Evolutionary conservation across 2,797 vertebrate genomes (phyloP), one percentile per base, ranked within the genome.

Genomic region (Xenops minutus): DNA sequence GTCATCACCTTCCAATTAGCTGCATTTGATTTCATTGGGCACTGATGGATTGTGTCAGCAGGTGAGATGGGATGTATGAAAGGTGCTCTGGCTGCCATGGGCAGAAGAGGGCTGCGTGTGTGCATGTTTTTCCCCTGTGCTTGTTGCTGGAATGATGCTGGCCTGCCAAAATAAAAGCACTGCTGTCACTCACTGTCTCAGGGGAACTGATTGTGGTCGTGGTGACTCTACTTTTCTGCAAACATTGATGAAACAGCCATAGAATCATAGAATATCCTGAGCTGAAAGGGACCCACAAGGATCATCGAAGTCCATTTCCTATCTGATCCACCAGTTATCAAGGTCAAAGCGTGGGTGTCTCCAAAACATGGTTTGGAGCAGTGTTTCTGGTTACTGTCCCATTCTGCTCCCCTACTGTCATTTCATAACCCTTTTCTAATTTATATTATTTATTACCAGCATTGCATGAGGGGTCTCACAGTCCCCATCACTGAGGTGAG

Each of bases 1-100:
- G 97, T 98, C 98, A 98, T 98, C 98, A 90, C 97, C 80, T 98
- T 93, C 97, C 98, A 98, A 98, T 98, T 98, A 98, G 92, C 93
- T 93, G 89, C 89, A 95, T 97, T 98, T 98, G 98, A 97, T 98
- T 97, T 97, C 71, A 89, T 97, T 97, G 97, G 97, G 96, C 17
- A 95, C 97, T 98, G 98, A 98, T 94, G 95, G 98, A 86, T 97
- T 79, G 77, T 93, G 95, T 97, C 97, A 97, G 97, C 98, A 98
- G 98, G 94, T 97, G 96, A 98, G 95, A 95, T 95, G 94, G 98
- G 96, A 97, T 97, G 97, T 97, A 97, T 98, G 96, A 96, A 95
- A 98, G 98, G 95, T 96, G 96, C 85, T 86, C 80, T 77, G 80
- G 83, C 96, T 97, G 94, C 93, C 90, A 85, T 1, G 0, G 78